Evolutionary conservation across 2,113 vertebrate genomes (phyloP).

Genomic region (Phrynosoma blainvillii): DNA sequence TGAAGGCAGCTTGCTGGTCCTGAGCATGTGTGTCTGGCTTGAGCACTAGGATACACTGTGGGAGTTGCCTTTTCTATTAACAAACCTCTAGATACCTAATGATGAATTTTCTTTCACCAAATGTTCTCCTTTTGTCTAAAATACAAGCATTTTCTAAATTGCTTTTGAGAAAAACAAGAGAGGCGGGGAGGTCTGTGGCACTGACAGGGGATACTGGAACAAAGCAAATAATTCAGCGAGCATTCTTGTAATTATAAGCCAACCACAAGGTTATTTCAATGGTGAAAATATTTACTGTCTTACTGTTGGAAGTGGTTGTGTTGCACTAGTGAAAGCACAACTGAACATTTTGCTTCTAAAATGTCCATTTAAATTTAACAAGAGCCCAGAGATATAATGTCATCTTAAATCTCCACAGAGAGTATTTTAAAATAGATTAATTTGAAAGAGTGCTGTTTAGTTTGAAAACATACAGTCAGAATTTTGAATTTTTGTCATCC

Average conservation of each 20-base stretch:
- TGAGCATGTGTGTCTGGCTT: slow-evolving; percentile 97
- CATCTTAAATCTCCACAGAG: not conserved
- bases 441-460: not conserved
- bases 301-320: slow-evolving; percentile 70
- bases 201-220: slow-evolving; percentile 85
- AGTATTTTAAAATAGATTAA: not conserved
- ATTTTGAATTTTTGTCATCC: not conserved
- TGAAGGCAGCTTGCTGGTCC: slow-evolving; percentile 98
- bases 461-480: not conserved
- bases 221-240: slow-evolving; percentile 90
- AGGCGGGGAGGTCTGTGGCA: slow-evolving; percentile 85
- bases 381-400: not conserved
- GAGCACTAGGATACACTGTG: slow-evolving; percentile 95
- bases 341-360: slow-evolving; percentile 68
- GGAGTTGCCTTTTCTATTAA: slow-evolving; percentile 99
- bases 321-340: slow-evolving; percentile 71
- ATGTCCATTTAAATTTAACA: slow-evolving; percentile 59
- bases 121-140: slow-evolving; percentile 98
- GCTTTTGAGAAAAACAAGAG: slow-evolving; percentile 94
- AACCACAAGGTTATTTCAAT: slow-evolving; percentile 79
- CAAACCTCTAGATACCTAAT: slow-evolving; percentile 99
- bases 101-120: slow-evolving; percentile 99
- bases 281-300: slow-evolving; percentile 79
- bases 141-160: slow-evolving; percentile 99
- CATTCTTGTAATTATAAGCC: slow-evolving; percentile 91